Conservation (phyloP, 2,888 invertebrate species). For the Pseudococcus viburni region DNA sequence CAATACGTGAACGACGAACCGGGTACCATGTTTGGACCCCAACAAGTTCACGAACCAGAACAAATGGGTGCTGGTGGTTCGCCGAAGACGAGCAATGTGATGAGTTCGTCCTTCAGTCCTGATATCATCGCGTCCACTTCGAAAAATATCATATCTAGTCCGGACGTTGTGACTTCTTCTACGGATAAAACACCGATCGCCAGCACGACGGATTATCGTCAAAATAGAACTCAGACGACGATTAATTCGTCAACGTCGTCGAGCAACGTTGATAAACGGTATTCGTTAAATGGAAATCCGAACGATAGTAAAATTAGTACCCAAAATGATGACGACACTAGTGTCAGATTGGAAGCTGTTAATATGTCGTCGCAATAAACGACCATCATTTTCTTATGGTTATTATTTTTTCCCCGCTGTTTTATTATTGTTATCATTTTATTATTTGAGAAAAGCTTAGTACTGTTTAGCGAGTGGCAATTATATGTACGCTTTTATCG, state of each 20-base stretch:
- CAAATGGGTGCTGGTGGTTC: not conserved
- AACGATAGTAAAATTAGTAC: not conserved
- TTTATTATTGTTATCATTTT: not conserved
- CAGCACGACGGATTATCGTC: not conserved
- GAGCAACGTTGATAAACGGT: not conserved
- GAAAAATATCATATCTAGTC: conserved; percentile 39
- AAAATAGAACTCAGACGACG: not conserved
- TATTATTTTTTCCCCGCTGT: not conserved
- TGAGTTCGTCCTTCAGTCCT: conserved; percentile 35
- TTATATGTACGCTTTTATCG: conserved; percentile 4
- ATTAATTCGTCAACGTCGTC: not conserved
- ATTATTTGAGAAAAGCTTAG: conserved; percentile 5
- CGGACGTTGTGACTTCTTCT: conserved; percentile 56
- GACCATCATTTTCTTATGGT: not conserved
- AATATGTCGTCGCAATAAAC: not conserved
- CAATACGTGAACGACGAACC: conserved; percentile 25
- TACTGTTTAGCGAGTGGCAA: not conserved
- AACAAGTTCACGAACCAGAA: conserved; percentile 13
- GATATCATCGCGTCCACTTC: conserved; percentile 61
- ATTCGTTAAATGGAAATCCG: not conserved
- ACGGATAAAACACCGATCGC: not conserved
- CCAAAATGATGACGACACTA: not conserved
- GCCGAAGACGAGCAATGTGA: not conserved
- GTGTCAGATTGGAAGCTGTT: not conserved
- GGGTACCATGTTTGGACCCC: not conserved